These are phyloP conservation scores for Hydrozoanthus gracilis DNA, from an alignment of 92 coral and sea anemone species.

Conservation along the genomic window DNA sequence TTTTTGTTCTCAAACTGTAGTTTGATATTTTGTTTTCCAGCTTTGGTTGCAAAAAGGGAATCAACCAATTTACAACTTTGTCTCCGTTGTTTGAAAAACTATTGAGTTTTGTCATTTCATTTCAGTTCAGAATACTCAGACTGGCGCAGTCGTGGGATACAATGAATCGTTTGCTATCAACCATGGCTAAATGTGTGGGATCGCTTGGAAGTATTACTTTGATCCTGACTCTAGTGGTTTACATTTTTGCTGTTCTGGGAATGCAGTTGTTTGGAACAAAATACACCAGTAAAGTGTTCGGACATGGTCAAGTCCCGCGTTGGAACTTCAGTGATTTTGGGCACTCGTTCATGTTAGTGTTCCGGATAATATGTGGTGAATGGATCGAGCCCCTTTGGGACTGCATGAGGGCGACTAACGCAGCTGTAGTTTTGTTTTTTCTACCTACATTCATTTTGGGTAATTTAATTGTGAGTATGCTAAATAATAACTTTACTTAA, in stretches of 20 bases:
- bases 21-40: no score
- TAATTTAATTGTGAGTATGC: slow-evolving; percentile 85
- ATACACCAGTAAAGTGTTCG: slow-evolving; percentile 77
- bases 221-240: slow-evolving; percentile 82
- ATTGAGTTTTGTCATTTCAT: not conserved
- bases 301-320: slow-evolving; percentile 78
- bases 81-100: no score
- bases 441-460: slow-evolving; percentile 91
- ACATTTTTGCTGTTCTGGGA: slow-evolving; percentile 92
- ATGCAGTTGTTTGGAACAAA: slow-evolving; percentile 77
- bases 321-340: slow-evolving; percentile 94
- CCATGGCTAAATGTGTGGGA: slow-evolving; percentile 86
- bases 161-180: slow-evolving; percentile 77
- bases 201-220: slow-evolving; percentile 88
- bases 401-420: slow-evolving; percentile 11
- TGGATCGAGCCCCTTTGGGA: slow-evolving; percentile 99
- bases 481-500: not conserved
- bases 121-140: slow-evolving; percentile 82
- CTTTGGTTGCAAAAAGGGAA: no score
- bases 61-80: no score
- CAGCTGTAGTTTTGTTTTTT: slow-evolving; percentile 80
- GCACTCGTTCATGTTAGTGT: slow-evolving; percentile 95
- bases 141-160: slow-evolving; percentile 96
- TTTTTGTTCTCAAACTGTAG: no score
- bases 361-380: slow-evolving; percentile 94